A percentile compares a stretch with the other conserved stretches of the same genome.
Conservation (phyloP, 2,888 invertebrate genomes). For the Papilio gigon region DNA sequence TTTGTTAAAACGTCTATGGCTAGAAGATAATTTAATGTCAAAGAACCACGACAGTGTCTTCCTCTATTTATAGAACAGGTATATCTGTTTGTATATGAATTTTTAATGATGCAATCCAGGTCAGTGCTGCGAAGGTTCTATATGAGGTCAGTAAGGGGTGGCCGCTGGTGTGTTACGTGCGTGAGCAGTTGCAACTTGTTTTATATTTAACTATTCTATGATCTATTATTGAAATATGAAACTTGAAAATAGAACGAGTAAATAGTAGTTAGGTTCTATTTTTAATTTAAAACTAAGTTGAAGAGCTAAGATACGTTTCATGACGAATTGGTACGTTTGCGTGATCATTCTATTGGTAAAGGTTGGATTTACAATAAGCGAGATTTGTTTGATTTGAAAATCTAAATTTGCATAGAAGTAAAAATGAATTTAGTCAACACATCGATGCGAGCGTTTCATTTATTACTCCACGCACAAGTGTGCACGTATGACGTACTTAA, state of each 20-base stretch:
- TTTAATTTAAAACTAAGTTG: too few relatives aligned
- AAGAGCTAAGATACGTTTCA: too few relatives aligned
- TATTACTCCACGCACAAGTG: background rate
- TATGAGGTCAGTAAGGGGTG: constrained; percentile 37
- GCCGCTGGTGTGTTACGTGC: constrained; percentile 26
- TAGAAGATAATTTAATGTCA: constrained; percentile 25
- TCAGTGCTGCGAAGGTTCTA: constrained; percentile 32
- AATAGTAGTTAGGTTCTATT: too few relatives aligned
- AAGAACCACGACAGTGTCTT: constrained; percentile 19
- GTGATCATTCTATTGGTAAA: too few relatives aligned
- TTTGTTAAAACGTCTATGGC: too few relatives aligned
- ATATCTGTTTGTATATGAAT: constrained; percentile 35
- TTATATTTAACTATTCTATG: background rate
- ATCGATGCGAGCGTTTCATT: background rate
- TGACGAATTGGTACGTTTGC: too few relatives aligned
- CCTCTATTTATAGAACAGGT: constrained; percentile 23
- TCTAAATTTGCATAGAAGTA: too few relatives aligned
- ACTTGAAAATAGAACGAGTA: background rate
- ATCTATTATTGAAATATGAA: background rate
- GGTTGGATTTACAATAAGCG: too few relatives aligned
- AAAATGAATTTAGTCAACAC: background rate
- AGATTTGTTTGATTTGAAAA: too few relatives aligned
- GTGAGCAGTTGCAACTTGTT: background rate
- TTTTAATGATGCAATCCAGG: constrained; percentile 42
- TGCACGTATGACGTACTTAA: background rate